phyloP scores from a whole-genome alignment of 1,140 invertebrate species.

The Drosophila asahinai region DNA sequence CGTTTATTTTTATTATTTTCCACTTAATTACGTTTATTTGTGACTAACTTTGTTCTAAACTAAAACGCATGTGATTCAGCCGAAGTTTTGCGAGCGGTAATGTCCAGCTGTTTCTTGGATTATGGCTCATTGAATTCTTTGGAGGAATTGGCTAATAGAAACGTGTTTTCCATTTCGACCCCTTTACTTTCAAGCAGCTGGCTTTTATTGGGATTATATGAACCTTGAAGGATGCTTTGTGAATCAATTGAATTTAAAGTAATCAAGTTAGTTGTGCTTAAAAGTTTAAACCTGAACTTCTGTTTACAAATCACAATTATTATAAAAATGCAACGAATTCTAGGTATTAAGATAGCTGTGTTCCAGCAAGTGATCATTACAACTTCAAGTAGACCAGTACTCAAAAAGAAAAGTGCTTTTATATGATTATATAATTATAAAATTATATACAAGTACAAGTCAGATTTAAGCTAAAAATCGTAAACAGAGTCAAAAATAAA shows the following conservation, averaged over 20 bases:
- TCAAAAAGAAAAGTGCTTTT: too few relatives aligned
- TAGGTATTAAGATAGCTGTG: too few relatives aligned
- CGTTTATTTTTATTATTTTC: constrained; percentile 15
- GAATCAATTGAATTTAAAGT: not conserved
- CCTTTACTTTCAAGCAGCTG: not conserved
- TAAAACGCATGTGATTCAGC: constrained; percentile 37
- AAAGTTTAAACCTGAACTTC: not conserved
- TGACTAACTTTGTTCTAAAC: constrained; percentile 12
- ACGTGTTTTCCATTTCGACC: constrained; percentile 8
- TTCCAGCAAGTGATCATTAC: too few relatives aligned
- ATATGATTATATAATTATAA: too few relatives aligned
- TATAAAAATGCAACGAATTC: not conserved
- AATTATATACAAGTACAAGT: too few relatives aligned
- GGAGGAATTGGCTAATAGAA: constrained; percentile 13
- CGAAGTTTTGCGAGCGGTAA: constrained; percentile 14
- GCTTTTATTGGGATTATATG: not conserved
- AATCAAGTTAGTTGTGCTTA: not conserved
- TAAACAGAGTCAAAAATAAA: too few relatives aligned
- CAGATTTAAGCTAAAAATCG: too few relatives aligned
- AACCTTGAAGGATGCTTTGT: not conserved
- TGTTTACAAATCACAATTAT: not conserved
- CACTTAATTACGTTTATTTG: constrained; percentile 10
- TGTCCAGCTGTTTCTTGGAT: constrained; percentile 46
- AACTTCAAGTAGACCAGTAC: not conserved
- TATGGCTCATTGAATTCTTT: constrained; percentile 41